Conservation (phyloP, 2,113 vertebrate species). For the Fregata magnificens region DNA sequence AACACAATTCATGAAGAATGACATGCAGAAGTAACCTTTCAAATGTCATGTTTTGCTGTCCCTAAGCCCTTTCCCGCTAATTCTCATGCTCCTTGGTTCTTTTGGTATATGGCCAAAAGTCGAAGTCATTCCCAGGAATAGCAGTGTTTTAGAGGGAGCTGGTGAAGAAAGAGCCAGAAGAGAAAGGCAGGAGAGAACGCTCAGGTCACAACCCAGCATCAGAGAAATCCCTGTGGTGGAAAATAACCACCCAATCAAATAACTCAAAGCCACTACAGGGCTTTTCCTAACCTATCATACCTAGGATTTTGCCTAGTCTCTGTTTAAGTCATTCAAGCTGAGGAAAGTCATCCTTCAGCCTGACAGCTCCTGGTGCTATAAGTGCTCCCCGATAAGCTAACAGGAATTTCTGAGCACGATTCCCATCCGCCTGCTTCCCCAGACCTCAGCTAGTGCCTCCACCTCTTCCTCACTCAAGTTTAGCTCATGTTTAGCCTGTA, state of each 20-base stretch:
- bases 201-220: neutral
- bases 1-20: conserved; percentile 43
- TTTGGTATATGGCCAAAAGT: neutral
- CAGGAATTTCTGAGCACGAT: neutral
- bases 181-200: neutral
- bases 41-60: neutral
- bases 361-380: neutral
- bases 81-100: neutral
- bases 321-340: neutral
- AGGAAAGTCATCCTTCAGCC: neutral
- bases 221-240: neutral
- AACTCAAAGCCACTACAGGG: neutral
- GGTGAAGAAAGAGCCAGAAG: neutral
- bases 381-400: neutral
- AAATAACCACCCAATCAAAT: neutral
- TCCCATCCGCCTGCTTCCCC: neutral
- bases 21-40: conserved; percentile 60
- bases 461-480: neutral
- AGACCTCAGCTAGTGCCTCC: neutral
- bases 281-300: neutral
- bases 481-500: neutral
- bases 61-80: neutral
- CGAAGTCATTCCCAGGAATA: neutral
- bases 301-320: neutral
- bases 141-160: neutral